Percentiles rank a stretch among this genome's conserved stretches.
These are phyloP conservation scores for Polydrusus tereticollis DNA, from an alignment of 2,888 invertebrate genomes.

Conservation along the genomic window DNA sequence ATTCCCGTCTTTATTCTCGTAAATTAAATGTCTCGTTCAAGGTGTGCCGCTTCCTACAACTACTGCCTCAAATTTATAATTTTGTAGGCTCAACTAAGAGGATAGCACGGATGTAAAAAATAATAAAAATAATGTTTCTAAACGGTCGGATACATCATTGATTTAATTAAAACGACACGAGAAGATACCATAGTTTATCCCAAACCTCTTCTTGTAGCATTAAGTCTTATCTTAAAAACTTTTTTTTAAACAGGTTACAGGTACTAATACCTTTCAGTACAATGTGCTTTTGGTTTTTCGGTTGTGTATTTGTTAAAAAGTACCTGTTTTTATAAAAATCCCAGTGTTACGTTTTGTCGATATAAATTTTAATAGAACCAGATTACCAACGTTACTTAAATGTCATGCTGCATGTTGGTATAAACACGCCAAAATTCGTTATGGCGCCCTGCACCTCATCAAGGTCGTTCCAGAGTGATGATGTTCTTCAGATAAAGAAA, in stretches of 20 bases:
- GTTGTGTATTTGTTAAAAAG: not conserved
- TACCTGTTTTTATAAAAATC: not conserved
- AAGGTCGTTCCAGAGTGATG: too few species aligned
- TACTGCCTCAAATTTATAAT: constrained; percentile 6
- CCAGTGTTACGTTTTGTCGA: too few species aligned
- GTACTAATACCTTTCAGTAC: constrained; percentile 34
- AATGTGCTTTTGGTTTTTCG: not conserved
- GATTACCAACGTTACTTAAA: too few species aligned
- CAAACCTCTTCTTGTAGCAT: constrained; percentile 33
- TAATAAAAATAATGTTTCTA: constrained; percentile 51
- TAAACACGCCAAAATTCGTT: too few species aligned
- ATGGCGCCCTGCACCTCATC: too few species aligned
- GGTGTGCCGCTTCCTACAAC: constrained; percentile 29
- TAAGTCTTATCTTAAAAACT: constrained; percentile 26
- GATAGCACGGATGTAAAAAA: constrained; percentile 42
- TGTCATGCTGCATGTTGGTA: too few species aligned
- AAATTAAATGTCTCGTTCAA: not conserved
- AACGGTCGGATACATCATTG: constrained; percentile 56
- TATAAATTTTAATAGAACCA: not conserved
- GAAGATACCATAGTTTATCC: constrained; percentile 35
- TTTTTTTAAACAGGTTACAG: constrained; percentile 42
- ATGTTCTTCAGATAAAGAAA: too few species aligned
- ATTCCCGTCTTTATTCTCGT: too few species aligned
- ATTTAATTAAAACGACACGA: constrained; percentile 57
- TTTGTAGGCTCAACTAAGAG: constrained; percentile 28